These are phyloP conservation scores for Oncorhynchus gorbuscha DNA, from an alignment of 2,113 vertebrate species.

Conservation along the genomic window DNA sequence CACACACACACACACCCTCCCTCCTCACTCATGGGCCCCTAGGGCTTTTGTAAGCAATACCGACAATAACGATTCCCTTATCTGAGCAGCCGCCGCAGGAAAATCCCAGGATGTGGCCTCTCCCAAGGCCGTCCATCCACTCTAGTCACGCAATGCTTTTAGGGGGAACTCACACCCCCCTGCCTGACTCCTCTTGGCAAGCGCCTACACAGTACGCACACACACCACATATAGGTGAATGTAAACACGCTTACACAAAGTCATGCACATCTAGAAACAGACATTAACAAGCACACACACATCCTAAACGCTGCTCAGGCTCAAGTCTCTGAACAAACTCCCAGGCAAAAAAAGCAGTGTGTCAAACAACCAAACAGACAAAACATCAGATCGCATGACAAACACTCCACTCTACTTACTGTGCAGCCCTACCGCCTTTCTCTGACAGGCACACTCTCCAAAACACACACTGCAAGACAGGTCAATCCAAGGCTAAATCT, in stretches of 20 bases:
- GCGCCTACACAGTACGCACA: constrained; percentile 22
- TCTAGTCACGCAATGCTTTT: constrained; percentile 62
- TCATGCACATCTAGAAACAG: neutral
- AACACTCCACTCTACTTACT: neutral
- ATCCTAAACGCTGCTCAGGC: neutral
- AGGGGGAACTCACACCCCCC: constrained; percentile 26
- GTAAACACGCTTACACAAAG: neutral
- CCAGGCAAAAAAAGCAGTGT: neutral
- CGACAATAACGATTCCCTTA: constrained; percentile 59
- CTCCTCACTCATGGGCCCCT: constrained; percentile 25
- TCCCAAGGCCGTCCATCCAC: constrained; percentile 49
- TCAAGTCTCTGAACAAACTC: neutral
- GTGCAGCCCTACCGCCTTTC: neutral
- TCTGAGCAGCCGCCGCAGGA: constrained; percentile 63
- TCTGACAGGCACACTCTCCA: neutral
- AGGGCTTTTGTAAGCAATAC: constrained; percentile 50
- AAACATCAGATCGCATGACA: neutral
- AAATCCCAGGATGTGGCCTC: constrained; percentile 68
- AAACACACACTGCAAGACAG: neutral
- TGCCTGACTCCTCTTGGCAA: neutral
- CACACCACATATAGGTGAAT: neutral
- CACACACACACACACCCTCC: neutral
- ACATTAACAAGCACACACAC: constrained; percentile 2
- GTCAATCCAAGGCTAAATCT: constrained; percentile 16
- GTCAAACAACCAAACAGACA: neutral